Conservation (phyloP, 2,113 vertebrate genomes). For the Hemibagrus wyckioides region DNA sequence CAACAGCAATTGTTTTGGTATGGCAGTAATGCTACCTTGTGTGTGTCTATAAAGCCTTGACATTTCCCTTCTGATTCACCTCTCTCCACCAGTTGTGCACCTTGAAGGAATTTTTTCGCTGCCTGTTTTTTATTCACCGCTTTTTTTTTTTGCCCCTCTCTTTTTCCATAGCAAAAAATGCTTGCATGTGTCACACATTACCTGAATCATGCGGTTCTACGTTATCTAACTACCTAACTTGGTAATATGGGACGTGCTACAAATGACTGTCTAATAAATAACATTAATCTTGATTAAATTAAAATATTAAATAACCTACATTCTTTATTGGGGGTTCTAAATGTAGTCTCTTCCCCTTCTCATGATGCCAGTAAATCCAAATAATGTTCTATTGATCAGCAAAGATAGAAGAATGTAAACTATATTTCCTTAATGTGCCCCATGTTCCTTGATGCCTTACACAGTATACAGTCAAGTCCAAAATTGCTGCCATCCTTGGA, state of each 20-base stretch:
- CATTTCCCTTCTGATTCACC: slow-evolving; percentile 9
- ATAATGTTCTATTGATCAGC: background rate
- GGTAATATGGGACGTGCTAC: background rate
- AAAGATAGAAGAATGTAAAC: background rate
- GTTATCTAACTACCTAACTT: background rate
- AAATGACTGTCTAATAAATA: background rate
- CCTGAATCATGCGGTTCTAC: background rate
- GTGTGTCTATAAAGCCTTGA: slow-evolving; percentile 3
- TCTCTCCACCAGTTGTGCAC: background rate
- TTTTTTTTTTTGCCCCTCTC: background rate
- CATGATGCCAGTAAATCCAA: background rate
- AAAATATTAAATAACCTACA: background rate
- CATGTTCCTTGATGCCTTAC: background rate
- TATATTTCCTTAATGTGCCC: background rate
- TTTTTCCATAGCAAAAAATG: slow-evolving; percentile 2
- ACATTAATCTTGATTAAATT: background rate
- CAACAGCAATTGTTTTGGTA: slow-evolving; percentile 8
- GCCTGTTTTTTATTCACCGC: background rate
- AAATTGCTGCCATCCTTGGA: background rate
- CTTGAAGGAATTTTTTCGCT: background rate
- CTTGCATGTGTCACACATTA: background rate
- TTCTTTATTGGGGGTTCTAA: background rate
- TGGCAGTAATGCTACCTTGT: background rate
- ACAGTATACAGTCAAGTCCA: background rate
- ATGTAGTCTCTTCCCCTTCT: background rate